Evolutionary conservation across 2,797 vertebrate genomes (phyloP).

Genomic region (Sebastiscus albofasciatus): DNA sequence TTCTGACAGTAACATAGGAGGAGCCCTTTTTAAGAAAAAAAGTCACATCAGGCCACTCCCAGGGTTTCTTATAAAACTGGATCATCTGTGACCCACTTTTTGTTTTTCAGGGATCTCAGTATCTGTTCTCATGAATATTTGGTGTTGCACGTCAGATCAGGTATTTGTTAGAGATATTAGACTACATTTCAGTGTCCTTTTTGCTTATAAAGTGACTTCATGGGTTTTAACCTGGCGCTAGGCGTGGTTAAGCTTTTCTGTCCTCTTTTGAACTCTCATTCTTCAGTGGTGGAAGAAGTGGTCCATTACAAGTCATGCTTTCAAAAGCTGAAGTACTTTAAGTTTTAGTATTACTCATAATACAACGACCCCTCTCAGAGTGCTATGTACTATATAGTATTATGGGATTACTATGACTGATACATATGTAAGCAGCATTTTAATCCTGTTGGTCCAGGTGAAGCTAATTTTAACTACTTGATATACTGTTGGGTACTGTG

Average conservation of each 20-base stretch:
- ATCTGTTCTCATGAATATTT: constrained; percentile 13
- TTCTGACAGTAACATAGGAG: constrained; percentile 6
- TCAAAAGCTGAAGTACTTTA: neutral
- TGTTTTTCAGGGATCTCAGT: neutral
- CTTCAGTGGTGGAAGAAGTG: neutral
- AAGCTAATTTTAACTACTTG: neutral
- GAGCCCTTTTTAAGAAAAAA: neutral
- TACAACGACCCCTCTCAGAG: neutral
- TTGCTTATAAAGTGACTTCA: constrained; percentile 5
- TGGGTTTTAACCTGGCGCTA: neutral
- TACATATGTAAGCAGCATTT: neutral
- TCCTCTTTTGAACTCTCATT: neutral
- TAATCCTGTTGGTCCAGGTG: neutral
- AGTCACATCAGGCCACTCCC: constrained; percentile 21
- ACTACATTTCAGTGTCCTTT: neutral
- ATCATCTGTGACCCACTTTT: constrained; percentile 49
- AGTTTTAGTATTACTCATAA: neutral
- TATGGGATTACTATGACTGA: neutral
- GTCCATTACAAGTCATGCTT: neutral
- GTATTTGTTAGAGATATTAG: neutral
- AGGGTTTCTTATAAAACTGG: constrained; percentile 6
- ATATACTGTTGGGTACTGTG: neutral
- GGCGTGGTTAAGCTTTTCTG: neutral
- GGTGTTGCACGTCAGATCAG: neutral
- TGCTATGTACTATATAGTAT: neutral